Evolutionary conservation across 2,113 vertebrate species (phyloP).

Genomic region (Agelaius phoeniceus): DNA sequence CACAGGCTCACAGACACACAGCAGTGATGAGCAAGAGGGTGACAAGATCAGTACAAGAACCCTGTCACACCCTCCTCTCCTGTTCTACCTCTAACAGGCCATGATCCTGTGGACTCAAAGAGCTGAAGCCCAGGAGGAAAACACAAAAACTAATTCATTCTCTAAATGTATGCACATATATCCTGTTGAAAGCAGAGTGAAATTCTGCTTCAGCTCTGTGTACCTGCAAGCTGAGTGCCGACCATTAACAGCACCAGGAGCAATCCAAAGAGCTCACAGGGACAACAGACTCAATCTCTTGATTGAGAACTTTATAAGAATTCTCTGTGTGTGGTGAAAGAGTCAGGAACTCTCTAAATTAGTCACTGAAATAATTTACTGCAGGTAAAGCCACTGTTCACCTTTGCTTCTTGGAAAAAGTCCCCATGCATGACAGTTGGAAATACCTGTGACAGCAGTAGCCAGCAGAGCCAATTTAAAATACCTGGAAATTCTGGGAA

Average conservation of each 20-base stretch:
- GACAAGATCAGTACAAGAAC: background rate
- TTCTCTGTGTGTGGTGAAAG: background rate
- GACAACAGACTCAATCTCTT: background rate
- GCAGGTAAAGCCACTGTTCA: background rate
- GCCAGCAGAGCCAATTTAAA: background rate
- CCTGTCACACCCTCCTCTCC: background rate
- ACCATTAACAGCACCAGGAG: background rate
- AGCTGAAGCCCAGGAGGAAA: background rate
- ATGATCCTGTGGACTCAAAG: background rate
- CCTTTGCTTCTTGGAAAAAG: conserved; percentile 1
- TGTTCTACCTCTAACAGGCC: background rate
- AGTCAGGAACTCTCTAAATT: background rate
- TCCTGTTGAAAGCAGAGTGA: background rate
- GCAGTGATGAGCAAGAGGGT: background rate
- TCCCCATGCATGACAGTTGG: background rate
- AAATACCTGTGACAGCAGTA: background rate
- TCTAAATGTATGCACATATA: background rate
- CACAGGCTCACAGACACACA: background rate
- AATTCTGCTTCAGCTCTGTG: background rate
- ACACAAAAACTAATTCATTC: background rate
- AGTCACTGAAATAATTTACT: background rate
- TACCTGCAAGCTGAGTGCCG: background rate
- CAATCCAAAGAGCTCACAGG: background rate
- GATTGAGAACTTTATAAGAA: background rate
- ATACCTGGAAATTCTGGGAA: background rate